Base-by-base conservation (phyloP, 2,888 invertebrate genomes). In the Teinopalpus imperialis region DNA sequence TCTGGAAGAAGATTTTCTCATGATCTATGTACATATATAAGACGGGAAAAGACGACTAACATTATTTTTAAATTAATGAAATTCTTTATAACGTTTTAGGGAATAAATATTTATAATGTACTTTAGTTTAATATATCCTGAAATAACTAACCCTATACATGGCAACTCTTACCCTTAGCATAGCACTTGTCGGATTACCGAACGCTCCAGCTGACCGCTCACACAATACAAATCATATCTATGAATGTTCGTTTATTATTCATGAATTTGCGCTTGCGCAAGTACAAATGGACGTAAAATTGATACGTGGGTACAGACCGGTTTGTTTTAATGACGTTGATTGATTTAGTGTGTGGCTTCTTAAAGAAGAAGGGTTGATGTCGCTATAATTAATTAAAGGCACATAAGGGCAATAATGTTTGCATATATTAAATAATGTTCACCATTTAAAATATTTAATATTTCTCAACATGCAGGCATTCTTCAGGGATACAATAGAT, bases 231-330 rank as follows among this genome's bases (percentile, higher is more conserved):
- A 67, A 65, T 69, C 59, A 65, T 63, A 47, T 52, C 18, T 39
- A 13, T 41, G 61, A 68, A 72, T 67, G 61, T 53, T 57, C 50
- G 45, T 62, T 43, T 57, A 61, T 58, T 67, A 69, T 72, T 66
- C 58, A 72, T 66, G 54, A 57, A 57, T 53, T 51, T 48, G 30
- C 37, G 32, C 45, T 27, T 41, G 39, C 40, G 27, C 31, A 29
- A 40, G 36, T 39, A 45, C 32, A 14, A 45, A 32, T 31, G 16
- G 30, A 16, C 2, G 24, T 37, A 7, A 10, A 39, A 39, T 18
- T 45, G 32, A 36, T 43, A 12, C 21, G 3, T 12, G 36, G 12
- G 29, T 10, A 16, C 36, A 20, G 14, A 21, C 39, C 32, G 6
- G 44, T 45, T 45, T 31, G 18, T 3, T 26, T 18, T 32, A 13